These are phyloP conservation scores for Drosophila recens DNA, from an alignment of 2,888 invertebrate genomes.

Conservation along the genomic window DNA sequence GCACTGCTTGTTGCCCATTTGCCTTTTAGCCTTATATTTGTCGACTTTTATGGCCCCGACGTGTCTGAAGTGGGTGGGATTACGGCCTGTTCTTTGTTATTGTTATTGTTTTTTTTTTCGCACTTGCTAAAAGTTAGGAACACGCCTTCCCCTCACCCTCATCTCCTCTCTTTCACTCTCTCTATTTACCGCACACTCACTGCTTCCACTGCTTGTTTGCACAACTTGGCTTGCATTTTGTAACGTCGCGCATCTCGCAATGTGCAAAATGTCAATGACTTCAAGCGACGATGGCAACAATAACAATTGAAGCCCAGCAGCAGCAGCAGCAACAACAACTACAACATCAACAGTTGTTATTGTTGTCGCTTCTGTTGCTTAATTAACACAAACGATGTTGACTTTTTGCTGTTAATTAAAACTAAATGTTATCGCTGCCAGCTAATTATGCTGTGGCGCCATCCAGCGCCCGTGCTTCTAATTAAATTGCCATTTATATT, in stretches of 20 bases:
- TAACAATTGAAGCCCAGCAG: slow-evolving; percentile 10
- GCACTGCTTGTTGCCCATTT: slow-evolving; percentile 37
- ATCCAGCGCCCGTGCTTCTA: slow-evolving; percentile 52
- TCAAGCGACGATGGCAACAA: slow-evolving; percentile 39
- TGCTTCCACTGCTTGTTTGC: slow-evolving; percentile 44
- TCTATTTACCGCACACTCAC: not conserved
- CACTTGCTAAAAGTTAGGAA: slow-evolving; percentile 44
- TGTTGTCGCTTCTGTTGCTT: slow-evolving; percentile 48
- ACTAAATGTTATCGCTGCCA: slow-evolving; percentile 63
- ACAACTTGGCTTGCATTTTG: slow-evolving; percentile 61
- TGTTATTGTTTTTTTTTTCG: slow-evolving; percentile 23
- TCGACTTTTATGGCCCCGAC: slow-evolving; percentile 24
- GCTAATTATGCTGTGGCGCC: slow-evolving; percentile 74
- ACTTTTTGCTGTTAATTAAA: slow-evolving; percentile 68
- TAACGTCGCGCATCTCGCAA: slow-evolving; percentile 54
- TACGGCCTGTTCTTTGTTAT: slow-evolving; percentile 7
- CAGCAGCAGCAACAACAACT: not conserved
- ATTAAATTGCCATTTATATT: slow-evolving; percentile 59
- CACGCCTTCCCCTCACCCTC: not conserved
- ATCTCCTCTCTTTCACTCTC: not conserved
- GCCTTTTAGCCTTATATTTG: slow-evolving; percentile 39
- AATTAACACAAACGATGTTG: slow-evolving; percentile 58
- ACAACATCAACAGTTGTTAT: slow-evolving; percentile 1
- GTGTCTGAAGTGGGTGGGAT: slow-evolving; percentile 34
- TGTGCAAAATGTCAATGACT: slow-evolving; percentile 74